Evolutionary conservation across 1,140 invertebrate genomes (phyloP).

Genomic region (Zophobas atratus): DNA sequence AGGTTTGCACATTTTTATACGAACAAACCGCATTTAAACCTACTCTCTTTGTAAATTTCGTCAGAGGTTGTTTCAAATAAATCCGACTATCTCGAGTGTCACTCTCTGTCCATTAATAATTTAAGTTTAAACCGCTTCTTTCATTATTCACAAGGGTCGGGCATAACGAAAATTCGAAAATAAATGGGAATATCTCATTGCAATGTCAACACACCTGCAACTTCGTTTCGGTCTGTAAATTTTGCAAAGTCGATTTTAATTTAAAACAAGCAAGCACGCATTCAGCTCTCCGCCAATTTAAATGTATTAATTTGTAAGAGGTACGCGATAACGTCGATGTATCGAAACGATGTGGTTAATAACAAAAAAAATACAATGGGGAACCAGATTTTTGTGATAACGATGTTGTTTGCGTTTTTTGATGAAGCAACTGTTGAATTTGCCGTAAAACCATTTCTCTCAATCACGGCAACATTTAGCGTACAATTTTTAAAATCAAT

Average conservation of each 20-base stretch:
- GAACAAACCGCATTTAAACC: slow-evolving; percentile 20
- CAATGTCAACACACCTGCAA: slow-evolving; percentile 33
- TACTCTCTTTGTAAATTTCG: slow-evolving; percentile 34
- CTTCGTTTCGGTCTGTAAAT: slow-evolving; percentile 18
- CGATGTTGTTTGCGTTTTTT: no score
- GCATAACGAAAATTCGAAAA: slow-evolving; percentile 39
- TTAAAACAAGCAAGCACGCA: slow-evolving; percentile 6
- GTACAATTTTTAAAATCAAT: no score
- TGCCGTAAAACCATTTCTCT: no score
- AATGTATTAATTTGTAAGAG: slow-evolving; percentile 27
- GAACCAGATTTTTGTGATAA: no score
- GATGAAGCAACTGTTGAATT: no score
- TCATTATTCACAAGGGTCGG: slow-evolving; percentile 30
- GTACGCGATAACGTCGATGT: not conserved
- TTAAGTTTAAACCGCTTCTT: slow-evolving; percentile 40
- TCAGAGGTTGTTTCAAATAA: slow-evolving; percentile 26
- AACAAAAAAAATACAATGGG: no score
- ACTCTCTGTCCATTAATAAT: slow-evolving; percentile 26
- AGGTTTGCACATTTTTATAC: slow-evolving; percentile 7
- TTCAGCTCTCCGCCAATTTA: slow-evolving; percentile 15
- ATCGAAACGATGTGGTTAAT: not conserved
- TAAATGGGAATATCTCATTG: slow-evolving; percentile 35
- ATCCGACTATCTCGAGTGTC: slow-evolving; percentile 36
- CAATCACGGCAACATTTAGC: no score
- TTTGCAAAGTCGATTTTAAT: slow-evolving; percentile 34